These are phyloP conservation scores for Montipora sp. DNA, from an alignment of 64 coral and sea anemone genomes.

Conservation along the genomic window DNA sequence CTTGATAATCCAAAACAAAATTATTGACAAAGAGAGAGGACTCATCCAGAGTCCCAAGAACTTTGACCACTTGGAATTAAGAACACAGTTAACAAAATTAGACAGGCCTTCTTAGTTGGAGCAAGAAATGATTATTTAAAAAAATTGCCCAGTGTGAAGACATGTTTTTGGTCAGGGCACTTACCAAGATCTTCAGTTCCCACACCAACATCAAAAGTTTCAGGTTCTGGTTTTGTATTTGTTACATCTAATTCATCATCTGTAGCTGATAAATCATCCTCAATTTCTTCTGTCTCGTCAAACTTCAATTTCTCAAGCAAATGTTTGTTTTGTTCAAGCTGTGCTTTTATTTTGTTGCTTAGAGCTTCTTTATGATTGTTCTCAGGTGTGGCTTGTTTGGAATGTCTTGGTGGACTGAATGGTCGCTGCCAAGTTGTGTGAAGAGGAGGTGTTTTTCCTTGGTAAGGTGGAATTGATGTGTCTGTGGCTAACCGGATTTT, in stretches of 20 bases:
- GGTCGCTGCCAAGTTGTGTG: constrained; percentile 75
- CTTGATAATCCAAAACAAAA: too few species aligned
- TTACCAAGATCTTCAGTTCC: constrained; percentile 59
- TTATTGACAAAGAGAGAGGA: too few species aligned
- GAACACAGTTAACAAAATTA: too few species aligned
- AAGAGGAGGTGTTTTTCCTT: constrained; percentile 32
- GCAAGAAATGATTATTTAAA: background rate
- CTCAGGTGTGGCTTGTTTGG: background rate
- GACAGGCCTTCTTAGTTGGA: background rate
- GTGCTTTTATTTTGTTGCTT: constrained; percentile 70
- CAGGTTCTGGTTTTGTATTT: constrained; percentile 3
- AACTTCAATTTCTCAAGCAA: constrained; percentile 33
- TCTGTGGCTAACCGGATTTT: constrained; percentile 75
- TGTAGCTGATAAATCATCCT: background rate
- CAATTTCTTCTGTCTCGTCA: background rate
- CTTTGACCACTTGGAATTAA: too few species aligned
- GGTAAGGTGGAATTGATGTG: constrained; percentile 54
- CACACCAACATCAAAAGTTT: constrained; percentile 70
- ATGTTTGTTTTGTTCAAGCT: constrained; percentile 80
- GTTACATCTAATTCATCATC: background rate
- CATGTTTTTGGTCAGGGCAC: background rate
- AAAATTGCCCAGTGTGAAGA: background rate
- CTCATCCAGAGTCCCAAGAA: too few species aligned
- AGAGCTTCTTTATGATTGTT: constrained; percentile 38
- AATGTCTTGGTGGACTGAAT: constrained; percentile 66